phyloP scores from a whole-genome alignment of 1,140 invertebrate genomes.

The Eueides isabella region DNA sequence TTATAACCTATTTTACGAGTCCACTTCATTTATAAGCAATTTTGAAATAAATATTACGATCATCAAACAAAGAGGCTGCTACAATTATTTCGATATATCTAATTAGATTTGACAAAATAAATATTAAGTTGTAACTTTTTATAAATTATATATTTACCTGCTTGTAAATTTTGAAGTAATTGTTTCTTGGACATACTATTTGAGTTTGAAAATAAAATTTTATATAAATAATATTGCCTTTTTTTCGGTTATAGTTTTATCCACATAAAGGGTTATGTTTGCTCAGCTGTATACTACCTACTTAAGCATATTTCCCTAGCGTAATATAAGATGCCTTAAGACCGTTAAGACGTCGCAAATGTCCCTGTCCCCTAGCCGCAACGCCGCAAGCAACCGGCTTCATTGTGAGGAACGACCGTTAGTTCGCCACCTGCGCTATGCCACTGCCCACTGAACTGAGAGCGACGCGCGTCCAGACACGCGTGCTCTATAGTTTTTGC shows the following conservation, averaged over 20 bases:
- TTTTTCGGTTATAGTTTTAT: neutral
- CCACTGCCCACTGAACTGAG: conserved; percentile 70
- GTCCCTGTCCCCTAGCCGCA: conserved; percentile 46
- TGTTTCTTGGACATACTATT: neutral
- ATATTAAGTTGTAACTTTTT: no score
- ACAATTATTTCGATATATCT: neutral
- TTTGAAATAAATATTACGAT: neutral
- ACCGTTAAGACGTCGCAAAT: conserved; percentile 48
- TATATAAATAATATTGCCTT: no score
- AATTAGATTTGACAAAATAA: neutral
- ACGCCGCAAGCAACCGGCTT: conserved; percentile 38
- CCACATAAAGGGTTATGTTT: conserved; percentile 13
- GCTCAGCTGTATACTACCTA: conserved; percentile 16
- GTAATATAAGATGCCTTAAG: conserved; percentile 43
- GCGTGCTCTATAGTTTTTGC: conserved; percentile 47
- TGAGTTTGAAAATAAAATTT: no score
- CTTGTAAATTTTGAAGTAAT: neutral
- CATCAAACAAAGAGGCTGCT: neutral
- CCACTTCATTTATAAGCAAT: neutral
- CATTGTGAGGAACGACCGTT: conserved; percentile 60
- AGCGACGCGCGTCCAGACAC: conserved; percentile 67
- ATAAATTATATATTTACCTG: no score
- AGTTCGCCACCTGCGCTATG: conserved; percentile 65
- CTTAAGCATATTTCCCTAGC: conserved; percentile 32
- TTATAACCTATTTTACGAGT: neutral